Conservation (phyloP, 2,888 invertebrate genomes). For the Cartodere bifasciata region DNA sequence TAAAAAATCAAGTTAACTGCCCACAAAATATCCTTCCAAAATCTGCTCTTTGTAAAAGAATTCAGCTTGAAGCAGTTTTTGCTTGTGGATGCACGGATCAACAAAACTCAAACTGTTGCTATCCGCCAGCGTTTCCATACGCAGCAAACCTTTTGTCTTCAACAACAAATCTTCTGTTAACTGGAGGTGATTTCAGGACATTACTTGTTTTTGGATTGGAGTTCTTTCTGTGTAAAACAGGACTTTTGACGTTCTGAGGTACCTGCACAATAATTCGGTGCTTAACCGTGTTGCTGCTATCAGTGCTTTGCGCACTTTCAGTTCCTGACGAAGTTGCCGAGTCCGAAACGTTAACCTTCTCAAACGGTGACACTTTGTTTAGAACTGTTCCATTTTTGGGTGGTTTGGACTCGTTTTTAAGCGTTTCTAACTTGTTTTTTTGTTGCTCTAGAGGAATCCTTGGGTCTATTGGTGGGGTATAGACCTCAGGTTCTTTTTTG, state of each 20-base stretch:
- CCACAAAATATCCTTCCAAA: too few species aligned
- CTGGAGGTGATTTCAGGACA: slow-evolving; percentile 2
- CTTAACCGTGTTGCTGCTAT: slow-evolving; percentile 16
- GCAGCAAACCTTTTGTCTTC: slow-evolving; percentile 3
- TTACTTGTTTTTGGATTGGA: too few species aligned
- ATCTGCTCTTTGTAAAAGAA: too few species aligned
- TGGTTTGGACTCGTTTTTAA: too few species aligned
- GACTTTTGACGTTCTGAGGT: slow-evolving; percentile 18
- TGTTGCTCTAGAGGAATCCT: slow-evolving; percentile 32
- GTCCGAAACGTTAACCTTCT: slow-evolving; percentile 18
- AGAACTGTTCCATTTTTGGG: too few species aligned
- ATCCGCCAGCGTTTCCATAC: neutral
- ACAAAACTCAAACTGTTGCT: too few species aligned
- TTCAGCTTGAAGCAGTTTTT: too few species aligned
- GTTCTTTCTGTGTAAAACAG: too few species aligned
- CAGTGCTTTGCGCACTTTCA: slow-evolving; percentile 20
- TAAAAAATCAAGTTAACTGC: too few species aligned
- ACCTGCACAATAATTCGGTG: slow-evolving; percentile 25
- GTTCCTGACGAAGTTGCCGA: slow-evolving; percentile 19
- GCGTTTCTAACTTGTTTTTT: slow-evolving; percentile 16
- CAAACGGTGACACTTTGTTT: too few species aligned
- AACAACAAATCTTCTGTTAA: neutral
- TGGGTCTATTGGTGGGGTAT: slow-evolving; percentile 34
- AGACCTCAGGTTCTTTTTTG: slow-evolving; percentile 20
- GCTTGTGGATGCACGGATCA: too few species aligned